Percentiles rank a stretch among this genome's conserved stretches.
Evolutionary conservation across 1,140 invertebrate genomes (phyloP).

Genomic region (Drosophila subpulchrella): DNA sequence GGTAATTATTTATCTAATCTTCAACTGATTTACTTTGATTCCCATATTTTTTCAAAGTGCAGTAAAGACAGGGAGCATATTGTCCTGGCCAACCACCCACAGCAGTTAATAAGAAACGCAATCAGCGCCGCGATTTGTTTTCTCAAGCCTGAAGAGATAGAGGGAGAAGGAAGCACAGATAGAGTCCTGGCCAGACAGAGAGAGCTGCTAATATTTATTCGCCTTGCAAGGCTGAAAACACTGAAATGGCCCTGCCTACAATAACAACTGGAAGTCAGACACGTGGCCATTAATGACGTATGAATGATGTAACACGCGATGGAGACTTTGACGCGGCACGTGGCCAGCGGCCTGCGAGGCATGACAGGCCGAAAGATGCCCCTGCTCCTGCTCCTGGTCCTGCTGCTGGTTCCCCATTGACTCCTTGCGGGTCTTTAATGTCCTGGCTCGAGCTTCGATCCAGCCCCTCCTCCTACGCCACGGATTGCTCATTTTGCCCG

Average conservation of each 20-base stretch:
- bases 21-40: too few relatives aligned
- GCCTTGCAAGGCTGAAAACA: slow-evolving; percentile 63
- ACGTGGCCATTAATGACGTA: slow-evolving; percentile 85
- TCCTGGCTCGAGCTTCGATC: neutral
- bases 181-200: neutral
- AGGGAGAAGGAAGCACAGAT: neutral
- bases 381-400: neutral
- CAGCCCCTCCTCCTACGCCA: slow-evolving; percentile 2
- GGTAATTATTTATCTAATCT: neutral
- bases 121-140: slow-evolving; percentile 83
- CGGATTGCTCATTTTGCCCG: slow-evolving; percentile 69
- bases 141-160: slow-evolving; percentile 53
- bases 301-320: slow-evolving; percentile 85
- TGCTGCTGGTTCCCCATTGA: slow-evolving; percentile 35
- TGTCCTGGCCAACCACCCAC: slow-evolving; percentile 66
- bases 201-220: slow-evolving; percentile 66
- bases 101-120: slow-evolving; percentile 82
- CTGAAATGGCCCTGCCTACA: slow-evolving; percentile 71
- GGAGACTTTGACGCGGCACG: slow-evolving; percentile 65
- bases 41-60: neutral
- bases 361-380: slow-evolving; percentile 58
- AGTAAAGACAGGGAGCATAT: slow-evolving; percentile 69
- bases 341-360: slow-evolving; percentile 66
- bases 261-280: slow-evolving; percentile 70
- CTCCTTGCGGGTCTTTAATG: slow-evolving; percentile 70